Conservation (phyloP, 2,888 invertebrate genomes). For the Calameuta idolon region DNA sequence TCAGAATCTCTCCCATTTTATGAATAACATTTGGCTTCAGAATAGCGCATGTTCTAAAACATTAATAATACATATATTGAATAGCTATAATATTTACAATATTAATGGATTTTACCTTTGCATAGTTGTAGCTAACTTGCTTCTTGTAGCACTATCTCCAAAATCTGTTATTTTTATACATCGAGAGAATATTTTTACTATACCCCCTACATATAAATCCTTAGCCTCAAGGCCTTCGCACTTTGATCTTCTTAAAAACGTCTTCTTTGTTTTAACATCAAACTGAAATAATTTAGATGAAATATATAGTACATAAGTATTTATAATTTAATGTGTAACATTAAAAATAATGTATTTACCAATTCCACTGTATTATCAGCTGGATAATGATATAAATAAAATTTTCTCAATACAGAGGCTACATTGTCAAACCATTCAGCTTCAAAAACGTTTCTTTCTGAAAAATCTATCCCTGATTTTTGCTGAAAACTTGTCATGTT, state of each 20-base stretch:
- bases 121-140: conserved; percentile 73
- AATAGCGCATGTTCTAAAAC: conserved; percentile 79
- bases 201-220: conserved; percentile 81
- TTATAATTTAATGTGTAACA: conserved; percentile 11
- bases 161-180: conserved; percentile 80
- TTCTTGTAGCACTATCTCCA: conserved; percentile 77
- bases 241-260: conserved; percentile 77
- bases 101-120: conserved; percentile 70
- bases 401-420: conserved; percentile 79
- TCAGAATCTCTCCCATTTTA: conserved; percentile 81
- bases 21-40: conserved; percentile 80
- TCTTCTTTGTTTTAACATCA: conserved; percentile 74
- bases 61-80: background rate
- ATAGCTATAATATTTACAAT: conserved; percentile 16
- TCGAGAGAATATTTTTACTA: conserved; percentile 79
- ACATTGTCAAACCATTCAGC: conserved; percentile 92
- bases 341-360: conserved; percentile 62
- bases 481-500: background rate
- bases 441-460: conserved; percentile 70
- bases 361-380: conserved; percentile 85
- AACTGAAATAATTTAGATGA: conserved; percentile 64
- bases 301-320: conserved; percentile 17
- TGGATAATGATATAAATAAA: conserved; percentile 82
- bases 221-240: conserved; percentile 75
- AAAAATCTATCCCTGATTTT: conserved; percentile 23